phyloP scores from a whole-genome alignment of 1,140 invertebrate genomes.

The Lucilia sericata region DNA sequence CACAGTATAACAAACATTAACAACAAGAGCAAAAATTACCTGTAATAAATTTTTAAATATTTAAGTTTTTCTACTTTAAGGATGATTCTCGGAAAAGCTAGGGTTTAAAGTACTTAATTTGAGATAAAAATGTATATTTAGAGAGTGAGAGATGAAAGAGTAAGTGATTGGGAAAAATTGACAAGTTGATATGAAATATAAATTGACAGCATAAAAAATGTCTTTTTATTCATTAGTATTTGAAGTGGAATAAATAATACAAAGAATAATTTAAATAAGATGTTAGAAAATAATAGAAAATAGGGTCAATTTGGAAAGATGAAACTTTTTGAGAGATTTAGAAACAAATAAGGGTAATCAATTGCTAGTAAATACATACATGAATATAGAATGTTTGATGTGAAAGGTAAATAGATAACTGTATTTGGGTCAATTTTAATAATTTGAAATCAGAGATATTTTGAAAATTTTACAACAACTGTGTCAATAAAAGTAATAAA shows the following conservation, averaged over 20 bases:
- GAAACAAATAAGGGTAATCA: neutral
- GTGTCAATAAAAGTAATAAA: too few species aligned
- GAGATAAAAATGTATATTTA: neutral
- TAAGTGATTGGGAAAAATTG: neutral
- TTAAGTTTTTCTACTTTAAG: neutral
- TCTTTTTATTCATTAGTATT: conserved; percentile 1
- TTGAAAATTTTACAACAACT: too few species aligned
- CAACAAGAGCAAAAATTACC: conserved; percentile 1
- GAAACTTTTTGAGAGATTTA: neutral
- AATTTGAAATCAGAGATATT: too few species aligned
- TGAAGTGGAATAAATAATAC: neutral
- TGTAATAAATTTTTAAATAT: conserved; percentile 7
- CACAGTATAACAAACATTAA: too few species aligned
- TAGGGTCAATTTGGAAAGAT: neutral
- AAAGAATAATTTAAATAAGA: neutral
- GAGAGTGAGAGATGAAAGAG: neutral
- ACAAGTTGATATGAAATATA: neutral
- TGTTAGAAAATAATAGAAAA: neutral
- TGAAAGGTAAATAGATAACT: too few species aligned
- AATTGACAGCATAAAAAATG: neutral
- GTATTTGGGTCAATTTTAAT: too few species aligned
- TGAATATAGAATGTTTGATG: too few species aligned
- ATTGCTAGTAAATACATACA: too few species aligned
- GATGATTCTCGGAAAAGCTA: neutral
- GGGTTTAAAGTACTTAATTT: neutral